phyloP scores from a whole-genome alignment of 1,140 invertebrate genomes.

The Ceratoteleas bidentatus region DNA sequence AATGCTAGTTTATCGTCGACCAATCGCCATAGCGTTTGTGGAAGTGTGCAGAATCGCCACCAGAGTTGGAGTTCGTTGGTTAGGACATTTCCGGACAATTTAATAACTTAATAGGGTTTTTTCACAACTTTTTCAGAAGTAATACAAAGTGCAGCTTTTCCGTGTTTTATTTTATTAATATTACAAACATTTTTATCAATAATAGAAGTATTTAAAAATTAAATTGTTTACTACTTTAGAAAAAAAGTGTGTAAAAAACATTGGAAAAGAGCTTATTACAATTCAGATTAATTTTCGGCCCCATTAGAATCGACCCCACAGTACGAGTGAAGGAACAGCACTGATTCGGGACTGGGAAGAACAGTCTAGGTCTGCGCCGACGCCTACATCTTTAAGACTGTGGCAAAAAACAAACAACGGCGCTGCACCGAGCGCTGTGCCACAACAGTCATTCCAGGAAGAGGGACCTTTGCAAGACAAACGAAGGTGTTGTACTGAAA shows the following conservation, averaged over 20 bases:
- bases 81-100: too few relatives aligned
- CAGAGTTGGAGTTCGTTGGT: conserved; percentile 81
- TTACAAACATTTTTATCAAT: too few relatives aligned
- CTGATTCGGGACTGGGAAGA: conserved; percentile 82
- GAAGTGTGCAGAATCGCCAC: conserved; percentile 78
- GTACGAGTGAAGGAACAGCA: conserved; percentile 79
- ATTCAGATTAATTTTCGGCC: too few relatives aligned
- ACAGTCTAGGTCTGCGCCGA: conserved; percentile 84
- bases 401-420: conserved; percentile 75
- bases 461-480: conserved; percentile 72
- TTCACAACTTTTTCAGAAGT: background rate
- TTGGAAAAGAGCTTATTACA: too few relatives aligned
- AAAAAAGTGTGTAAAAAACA: too few relatives aligned
- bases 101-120: conserved; percentile 12
- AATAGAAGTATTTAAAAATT: too few relatives aligned
- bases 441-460: conserved; percentile 74
- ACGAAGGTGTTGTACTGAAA: too few relatives aligned
- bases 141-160: too few relatives aligned
- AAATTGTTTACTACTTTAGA: too few relatives aligned
- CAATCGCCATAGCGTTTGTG: conserved; percentile 81
- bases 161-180: too few relatives aligned
- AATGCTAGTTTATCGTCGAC: conserved; percentile 84
- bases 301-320: conserved; percentile 82
- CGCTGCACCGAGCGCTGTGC: conserved; percentile 60
- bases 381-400: conserved; percentile 79